Evolutionary conservation across 2,113 vertebrate species (phyloP).

Genomic region (Casuarius casuarius): DNA sequence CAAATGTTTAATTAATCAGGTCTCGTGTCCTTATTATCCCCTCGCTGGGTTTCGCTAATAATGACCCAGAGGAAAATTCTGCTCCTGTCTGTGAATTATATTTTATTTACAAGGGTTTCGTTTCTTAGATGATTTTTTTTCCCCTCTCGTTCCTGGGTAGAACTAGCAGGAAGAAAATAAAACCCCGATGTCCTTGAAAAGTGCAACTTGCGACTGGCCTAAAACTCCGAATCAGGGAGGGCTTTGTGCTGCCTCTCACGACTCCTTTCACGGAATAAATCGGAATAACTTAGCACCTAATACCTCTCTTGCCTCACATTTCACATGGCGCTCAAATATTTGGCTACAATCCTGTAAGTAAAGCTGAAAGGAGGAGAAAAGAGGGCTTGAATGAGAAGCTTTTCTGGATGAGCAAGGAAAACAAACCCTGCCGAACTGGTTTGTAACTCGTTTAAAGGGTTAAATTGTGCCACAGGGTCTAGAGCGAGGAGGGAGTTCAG

Average conservation of each 20-base stretch:
- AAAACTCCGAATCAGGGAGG: slow-evolving; percentile 26
- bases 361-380: slow-evolving; percentile 3
- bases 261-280: slow-evolving; percentile 45
- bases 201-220: neutral
- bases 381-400: neutral
- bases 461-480: neutral
- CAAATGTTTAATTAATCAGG: slow-evolving; percentile 83
- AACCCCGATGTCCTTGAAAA: neutral
- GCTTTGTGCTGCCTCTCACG: slow-evolving; percentile 8
- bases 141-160: neutral
- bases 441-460: neutral
- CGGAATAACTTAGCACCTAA: slow-evolving; percentile 65
- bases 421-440: neutral
- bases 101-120: slow-evolving; percentile 79
- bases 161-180: slow-evolving; percentile 20
- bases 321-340: slow-evolving; percentile 59
- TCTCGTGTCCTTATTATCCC: slow-evolving; percentile 78
- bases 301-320: slow-evolving; percentile 5
- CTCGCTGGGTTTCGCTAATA: slow-evolving; percentile 77
- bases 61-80: slow-evolving; percentile 82
- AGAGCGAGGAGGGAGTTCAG: neutral
- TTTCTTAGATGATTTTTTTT: slow-evolving; percentile 53
- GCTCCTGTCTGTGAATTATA: slow-evolving; percentile 76
- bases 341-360: slow-evolving; percentile 43
- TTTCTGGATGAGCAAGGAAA: neutral